A percentile compares a stretch with the other conserved stretches of the same genome.
These are phyloP conservation scores for Colius striatus DNA, from an alignment of 2,113 vertebrate genomes.

Conservation along the genomic window DNA sequence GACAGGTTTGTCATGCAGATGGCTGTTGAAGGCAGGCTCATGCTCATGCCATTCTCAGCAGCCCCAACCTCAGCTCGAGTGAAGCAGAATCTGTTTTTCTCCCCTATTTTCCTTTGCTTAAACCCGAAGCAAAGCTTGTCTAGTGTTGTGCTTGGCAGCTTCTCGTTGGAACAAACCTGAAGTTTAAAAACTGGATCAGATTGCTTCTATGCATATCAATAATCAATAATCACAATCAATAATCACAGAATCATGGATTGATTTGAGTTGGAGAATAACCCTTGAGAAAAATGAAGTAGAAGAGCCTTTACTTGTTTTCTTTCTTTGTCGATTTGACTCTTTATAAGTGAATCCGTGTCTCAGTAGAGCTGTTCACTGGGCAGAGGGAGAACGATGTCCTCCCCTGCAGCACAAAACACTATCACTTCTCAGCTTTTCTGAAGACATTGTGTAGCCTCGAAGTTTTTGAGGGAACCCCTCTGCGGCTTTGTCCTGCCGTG, in stretches of 20 bases:
- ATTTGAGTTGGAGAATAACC: background rate
- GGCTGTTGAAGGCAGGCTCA: background rate
- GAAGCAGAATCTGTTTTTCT: background rate
- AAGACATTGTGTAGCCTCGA: rapidly evolving
- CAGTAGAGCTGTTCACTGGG: background rate
- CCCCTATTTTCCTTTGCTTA: background rate
- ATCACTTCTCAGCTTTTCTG: background rate
- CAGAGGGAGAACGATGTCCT: background rate
- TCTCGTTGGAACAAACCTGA: background rate
- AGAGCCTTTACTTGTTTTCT: background rate
- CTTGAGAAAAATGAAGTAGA: background rate
- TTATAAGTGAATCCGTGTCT: background rate
- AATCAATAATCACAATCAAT: background rate
- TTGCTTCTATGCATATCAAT: background rate
- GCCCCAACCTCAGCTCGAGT: background rate
- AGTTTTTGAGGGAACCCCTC: background rate
- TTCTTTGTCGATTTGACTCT: background rate
- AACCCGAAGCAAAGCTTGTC: background rate
- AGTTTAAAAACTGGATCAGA: background rate
- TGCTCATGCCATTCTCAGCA: background rate
- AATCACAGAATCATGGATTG: background rate
- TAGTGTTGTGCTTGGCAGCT: background rate
- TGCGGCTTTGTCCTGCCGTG: background rate
- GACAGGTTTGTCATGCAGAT: background rate
- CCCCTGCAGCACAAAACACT: background rate